phyloP scores from a whole-genome alignment of 2,797 vertebrate genomes.

The Hipposideros larvatus region DNA sequence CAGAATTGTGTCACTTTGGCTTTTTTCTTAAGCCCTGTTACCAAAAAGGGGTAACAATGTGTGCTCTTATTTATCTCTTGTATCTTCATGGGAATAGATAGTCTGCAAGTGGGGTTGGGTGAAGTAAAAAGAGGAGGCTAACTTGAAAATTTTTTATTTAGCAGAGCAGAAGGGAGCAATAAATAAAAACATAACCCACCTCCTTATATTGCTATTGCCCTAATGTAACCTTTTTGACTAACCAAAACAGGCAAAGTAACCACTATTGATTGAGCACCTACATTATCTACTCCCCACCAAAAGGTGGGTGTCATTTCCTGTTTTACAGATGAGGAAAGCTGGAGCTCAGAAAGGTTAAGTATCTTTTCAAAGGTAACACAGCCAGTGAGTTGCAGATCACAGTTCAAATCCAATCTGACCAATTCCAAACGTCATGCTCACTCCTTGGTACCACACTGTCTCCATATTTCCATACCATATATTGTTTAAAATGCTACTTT shows the following conservation, averaged over 20 bases:
- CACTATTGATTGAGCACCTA: background rate
- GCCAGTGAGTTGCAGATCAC: background rate
- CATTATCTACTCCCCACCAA: background rate
- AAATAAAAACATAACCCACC: background rate
- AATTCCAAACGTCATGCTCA: background rate
- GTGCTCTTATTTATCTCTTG: background rate
- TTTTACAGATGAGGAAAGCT: background rate
- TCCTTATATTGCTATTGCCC: background rate
- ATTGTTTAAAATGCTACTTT: background rate
- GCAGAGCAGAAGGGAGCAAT: background rate
- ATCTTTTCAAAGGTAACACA: background rate
- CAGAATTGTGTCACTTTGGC: background rate
- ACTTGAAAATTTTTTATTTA: background rate
- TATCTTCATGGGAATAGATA: background rate
- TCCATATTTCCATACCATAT: background rate
- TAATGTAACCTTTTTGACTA: background rate
- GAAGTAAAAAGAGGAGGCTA: background rate
- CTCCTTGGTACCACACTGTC: background rate
- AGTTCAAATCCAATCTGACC: background rate
- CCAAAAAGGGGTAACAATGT: background rate
- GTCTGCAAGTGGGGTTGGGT: background rate
- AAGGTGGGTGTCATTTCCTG: background rate
- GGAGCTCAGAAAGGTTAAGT: background rate
- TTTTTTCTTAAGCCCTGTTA: background rate
- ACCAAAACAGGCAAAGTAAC: background rate